phyloP scores from a whole-genome alignment of 2,113 vertebrate species.

The Tympanuchus pallidicinctus region DNA sequence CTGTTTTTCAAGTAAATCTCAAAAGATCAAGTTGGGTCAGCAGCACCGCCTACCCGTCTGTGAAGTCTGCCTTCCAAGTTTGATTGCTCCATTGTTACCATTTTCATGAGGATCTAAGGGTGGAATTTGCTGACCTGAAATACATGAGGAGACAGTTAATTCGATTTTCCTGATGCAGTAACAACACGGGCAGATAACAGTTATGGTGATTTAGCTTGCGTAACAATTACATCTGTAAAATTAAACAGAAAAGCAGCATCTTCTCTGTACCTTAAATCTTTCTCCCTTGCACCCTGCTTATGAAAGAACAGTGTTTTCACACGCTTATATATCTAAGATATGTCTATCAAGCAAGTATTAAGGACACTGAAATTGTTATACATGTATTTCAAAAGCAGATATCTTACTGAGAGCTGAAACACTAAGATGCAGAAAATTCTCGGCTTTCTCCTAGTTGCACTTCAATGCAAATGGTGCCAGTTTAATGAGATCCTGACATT shows the following conservation, averaged over 20 bases:
- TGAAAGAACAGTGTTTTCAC: neutral
- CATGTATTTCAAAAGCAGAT: neutral
- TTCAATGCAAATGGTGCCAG: neutral
- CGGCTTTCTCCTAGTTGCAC: neutral
- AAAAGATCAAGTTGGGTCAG: conserved; percentile 73
- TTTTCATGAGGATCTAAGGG: conserved; percentile 90
- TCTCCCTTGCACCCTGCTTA: neutral
- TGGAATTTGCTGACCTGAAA: conserved; percentile 93
- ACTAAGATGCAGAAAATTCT: neutral
- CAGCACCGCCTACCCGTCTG: conserved; percentile 86
- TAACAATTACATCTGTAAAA: neutral
- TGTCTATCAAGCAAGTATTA: neutral
- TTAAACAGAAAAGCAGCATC: neutral
- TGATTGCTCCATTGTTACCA: conserved; percentile 88
- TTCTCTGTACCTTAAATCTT: neutral
- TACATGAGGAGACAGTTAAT: conserved; percentile 6
- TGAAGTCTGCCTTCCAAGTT: conserved; percentile 82
- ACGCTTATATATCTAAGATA: neutral
- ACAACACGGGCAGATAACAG: neutral
- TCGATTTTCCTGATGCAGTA: neutral
- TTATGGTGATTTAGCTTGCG: neutral
- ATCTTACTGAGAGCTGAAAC: neutral
- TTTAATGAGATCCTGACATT: neutral
- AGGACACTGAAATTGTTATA: neutral
- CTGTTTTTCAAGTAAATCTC: conserved; percentile 59